These are phyloP conservation scores for Microplitis demolitor DNA, from an alignment of 1,140 invertebrate genomes.

Conservation along the genomic window DNA sequence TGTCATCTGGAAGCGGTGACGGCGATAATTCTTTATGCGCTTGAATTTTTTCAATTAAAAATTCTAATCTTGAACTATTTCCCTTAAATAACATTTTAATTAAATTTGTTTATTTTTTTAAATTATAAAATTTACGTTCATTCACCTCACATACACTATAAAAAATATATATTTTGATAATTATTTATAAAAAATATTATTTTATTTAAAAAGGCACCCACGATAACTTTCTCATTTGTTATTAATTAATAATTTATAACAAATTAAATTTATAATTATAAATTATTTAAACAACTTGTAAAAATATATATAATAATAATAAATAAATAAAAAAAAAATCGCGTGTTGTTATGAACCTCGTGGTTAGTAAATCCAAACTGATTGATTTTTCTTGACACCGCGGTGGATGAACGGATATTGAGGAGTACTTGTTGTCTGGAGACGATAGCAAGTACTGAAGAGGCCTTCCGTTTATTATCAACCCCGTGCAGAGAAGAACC, in stretches of 20 bases:
- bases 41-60: conserved; percentile 83
- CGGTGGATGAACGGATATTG: conserved; percentile 14
- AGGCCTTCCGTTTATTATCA: conserved; percentile 50
- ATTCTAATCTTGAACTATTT: conserved; percentile 78
- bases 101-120: background rate
- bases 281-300: background rate
- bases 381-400: conserved; percentile 13
- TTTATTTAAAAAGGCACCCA: background rate
- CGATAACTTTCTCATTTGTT: background rate
- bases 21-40: conserved; percentile 70
- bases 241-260: background rate
- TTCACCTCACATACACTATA: background rate
- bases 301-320: background rate
- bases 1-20: conserved; percentile 41
- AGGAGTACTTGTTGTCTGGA: conserved; percentile 21
- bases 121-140: background rate
- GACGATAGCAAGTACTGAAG: conserved; percentile 38
- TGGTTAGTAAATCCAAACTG: background rate
- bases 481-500: conserved; percentile 18
- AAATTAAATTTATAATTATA: background rate
- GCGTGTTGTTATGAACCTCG: background rate
- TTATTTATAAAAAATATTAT: background rate
- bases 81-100: conserved; percentile 76
- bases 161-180: background rate
- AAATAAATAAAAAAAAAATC: background rate